These are phyloP conservation scores for Andricus quercusramuli DNA, from an alignment of 2,888 invertebrate genomes.

Conservation along the genomic window DNA sequence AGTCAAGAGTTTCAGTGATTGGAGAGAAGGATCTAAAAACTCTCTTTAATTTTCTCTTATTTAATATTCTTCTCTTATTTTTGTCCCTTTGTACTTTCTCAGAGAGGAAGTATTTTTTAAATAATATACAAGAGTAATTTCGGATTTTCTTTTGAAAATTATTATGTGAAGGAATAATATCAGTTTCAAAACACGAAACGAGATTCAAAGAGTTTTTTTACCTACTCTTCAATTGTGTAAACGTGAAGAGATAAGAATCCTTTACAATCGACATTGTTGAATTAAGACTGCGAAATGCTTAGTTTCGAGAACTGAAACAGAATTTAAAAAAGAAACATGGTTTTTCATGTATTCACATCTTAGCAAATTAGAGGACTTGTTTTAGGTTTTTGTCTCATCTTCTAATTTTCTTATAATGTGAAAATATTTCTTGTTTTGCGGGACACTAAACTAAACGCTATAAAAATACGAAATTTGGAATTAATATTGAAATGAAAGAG, in stretches of 20 bases:
- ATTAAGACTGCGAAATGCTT: conserved; percentile 41
- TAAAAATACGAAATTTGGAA: no score
- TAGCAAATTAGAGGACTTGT: neutral
- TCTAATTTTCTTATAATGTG: no score
- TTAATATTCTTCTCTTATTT: neutral
- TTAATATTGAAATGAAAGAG: no score
- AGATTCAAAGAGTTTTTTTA: neutral
- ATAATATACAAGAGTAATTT: neutral
- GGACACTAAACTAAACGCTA: neutral
- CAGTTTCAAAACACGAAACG: neutral
- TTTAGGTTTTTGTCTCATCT: no score
- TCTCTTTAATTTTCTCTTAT: neutral
- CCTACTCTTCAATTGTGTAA: conserved; percentile 15
- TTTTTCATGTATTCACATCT: neutral
- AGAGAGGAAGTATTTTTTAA: neutral
- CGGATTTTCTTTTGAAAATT: neutral
- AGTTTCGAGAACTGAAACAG: conserved; percentile 35
- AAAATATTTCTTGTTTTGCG: neutral
- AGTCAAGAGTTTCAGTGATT: neutral
- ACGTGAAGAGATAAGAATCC: conserved; percentile 22
- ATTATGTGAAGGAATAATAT: neutral
- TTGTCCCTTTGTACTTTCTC: neutral
- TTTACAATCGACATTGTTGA: conserved; percentile 22
- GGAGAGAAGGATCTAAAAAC: neutral
- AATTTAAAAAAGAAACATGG: neutral